phyloP scores from a whole-genome alignment of 35 echinoderm and acorn worm genomes.

The Acanthaster planci region DNA sequence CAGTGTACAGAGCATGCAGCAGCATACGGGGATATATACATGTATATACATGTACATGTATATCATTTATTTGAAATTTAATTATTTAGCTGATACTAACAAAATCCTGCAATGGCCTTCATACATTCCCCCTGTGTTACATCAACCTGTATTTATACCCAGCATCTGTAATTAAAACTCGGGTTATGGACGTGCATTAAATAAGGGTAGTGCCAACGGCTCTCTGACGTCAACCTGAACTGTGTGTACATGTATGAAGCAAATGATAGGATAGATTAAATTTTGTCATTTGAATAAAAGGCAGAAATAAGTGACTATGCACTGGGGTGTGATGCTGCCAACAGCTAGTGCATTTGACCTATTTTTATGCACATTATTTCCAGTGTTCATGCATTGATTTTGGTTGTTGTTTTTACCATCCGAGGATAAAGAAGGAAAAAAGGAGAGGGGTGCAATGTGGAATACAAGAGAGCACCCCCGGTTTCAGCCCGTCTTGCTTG shows the following conservation, averaged over 20 bases:
- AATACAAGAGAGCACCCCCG: no score
- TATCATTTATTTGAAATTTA: neutral
- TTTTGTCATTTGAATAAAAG: slow-evolving; percentile 24
- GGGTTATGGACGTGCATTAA: slow-evolving; percentile 16
- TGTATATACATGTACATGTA: neutral
- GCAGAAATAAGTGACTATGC: neutral
- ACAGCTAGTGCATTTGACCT: slow-evolving; percentile 8
- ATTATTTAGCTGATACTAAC: neutral
- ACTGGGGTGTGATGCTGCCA: neutral
- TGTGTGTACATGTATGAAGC: slow-evolving; percentile 1
- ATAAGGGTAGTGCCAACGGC: neutral
- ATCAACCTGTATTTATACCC: no score
- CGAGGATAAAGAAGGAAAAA: neutral
- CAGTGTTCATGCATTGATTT: slow-evolving; percentile 10
- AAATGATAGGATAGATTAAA: slow-evolving; percentile 32
- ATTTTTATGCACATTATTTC: slow-evolving; percentile 32
- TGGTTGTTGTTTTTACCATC: neutral
- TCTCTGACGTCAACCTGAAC: slow-evolving; percentile 10
- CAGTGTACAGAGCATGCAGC: no score
- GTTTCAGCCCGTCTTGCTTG: neutral
- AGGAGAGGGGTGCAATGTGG: neutral
- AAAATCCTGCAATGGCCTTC: slow-evolving; percentile 17
- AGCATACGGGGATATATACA: no score
- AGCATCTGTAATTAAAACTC: slow-evolving; percentile 25
- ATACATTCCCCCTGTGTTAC: neutral